Percentiles rank a stretch among this genome's conserved stretches.
Conservation (phyloP, 2,113 vertebrate genomes). For the Ophthalmolycus amberensis region DNA sequence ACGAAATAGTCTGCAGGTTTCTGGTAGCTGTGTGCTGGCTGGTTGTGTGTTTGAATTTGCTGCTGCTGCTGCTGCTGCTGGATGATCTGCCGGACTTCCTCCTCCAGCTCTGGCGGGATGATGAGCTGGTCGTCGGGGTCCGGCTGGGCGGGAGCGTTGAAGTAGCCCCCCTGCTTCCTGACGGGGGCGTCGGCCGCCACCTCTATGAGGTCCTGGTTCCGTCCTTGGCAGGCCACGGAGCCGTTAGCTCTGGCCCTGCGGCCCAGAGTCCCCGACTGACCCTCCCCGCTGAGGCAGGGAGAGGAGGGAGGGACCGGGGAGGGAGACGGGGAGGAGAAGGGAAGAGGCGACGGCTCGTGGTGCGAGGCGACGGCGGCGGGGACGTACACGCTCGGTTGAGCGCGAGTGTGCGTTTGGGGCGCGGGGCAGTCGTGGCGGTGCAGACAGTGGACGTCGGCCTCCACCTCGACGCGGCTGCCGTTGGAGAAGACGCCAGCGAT, state of each 20-base stretch:
- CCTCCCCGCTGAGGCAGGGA: conserved; percentile 86
- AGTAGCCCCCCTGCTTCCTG: conserved; percentile 92
- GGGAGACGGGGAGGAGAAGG: conserved; percentile 75
- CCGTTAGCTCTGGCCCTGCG: conserved; percentile 90
- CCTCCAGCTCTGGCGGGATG: conserved; percentile 96
- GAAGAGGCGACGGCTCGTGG: conserved; percentile 40
- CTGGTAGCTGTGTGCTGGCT: conserved; percentile 78
- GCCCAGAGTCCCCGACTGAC: conserved; percentile 86
- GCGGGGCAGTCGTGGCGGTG: conserved; percentile 56
- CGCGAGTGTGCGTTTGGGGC: conserved; percentile 50
- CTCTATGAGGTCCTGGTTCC: conserved; percentile 95
- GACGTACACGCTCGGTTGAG: conserved; percentile 14
- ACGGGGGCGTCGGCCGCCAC: conserved; percentile 89
- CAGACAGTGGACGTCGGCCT: conserved; percentile 93
- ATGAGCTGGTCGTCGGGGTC: conserved; percentile 98
- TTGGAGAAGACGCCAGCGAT: conserved; percentile 97
- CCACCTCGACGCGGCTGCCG: conserved; percentile 95
- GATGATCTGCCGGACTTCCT: conserved; percentile 97
- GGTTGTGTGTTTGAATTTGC: conserved; percentile 78
- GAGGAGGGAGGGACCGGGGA: conserved; percentile 87
- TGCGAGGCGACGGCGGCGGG: conserved; percentile 9
- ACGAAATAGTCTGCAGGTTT: conserved; percentile 90
- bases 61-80: conserved; percentile 89
- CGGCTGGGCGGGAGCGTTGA: conserved; percentile 92
- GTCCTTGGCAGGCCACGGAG: conserved; percentile 91